These are phyloP conservation scores for Podotricha telesiphe DNA, from an alignment of 2,888 invertebrate genomes.

Conservation along the genomic window DNA sequence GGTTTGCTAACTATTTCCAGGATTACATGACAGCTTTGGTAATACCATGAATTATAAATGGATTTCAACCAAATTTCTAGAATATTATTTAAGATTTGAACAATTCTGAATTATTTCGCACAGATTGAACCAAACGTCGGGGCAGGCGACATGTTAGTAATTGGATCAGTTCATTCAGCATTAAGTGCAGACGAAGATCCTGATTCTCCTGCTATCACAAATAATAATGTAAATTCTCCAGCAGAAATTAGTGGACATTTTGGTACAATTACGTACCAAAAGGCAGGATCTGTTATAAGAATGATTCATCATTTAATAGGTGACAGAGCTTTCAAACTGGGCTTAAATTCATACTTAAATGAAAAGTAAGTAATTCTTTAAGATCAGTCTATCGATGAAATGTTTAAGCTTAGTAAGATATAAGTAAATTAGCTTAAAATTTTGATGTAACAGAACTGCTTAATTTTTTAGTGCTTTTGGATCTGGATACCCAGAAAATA, in stretches of 20 bases:
- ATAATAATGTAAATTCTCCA: conserved; percentile 83
- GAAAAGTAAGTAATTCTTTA: conserved; percentile 70
- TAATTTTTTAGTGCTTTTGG: conserved; percentile 59
- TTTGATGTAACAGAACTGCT: not conserved
- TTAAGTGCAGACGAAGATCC: conserved; percentile 83
- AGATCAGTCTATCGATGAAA: not conserved
- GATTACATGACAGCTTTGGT: conserved; percentile 81
- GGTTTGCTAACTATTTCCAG: conserved; percentile 89
- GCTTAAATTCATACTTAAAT: conserved; percentile 65
- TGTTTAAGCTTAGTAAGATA: not conserved
- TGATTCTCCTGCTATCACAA: conserved; percentile 81
- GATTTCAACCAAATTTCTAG: not conserved
- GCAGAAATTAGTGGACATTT: conserved; percentile 86
- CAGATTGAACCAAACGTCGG: conserved; percentile 86
- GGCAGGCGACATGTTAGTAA: conserved; percentile 85
- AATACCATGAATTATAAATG: conserved; percentile 38
- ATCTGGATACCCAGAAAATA: conserved; percentile 73
- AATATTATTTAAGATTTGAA: not conserved
- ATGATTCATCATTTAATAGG: conserved; percentile 78
- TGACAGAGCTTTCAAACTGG: conserved; percentile 61
- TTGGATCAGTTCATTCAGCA: conserved; percentile 86
- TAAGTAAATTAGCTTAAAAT: not conserved
- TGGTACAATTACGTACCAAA: conserved; percentile 87
- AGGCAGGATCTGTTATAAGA: conserved; percentile 82
- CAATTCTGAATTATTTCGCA: not conserved